phyloP scores from a whole-genome alignment of 64 coral and sea anemone species.

The Exaiptasia diaphana region DNA sequence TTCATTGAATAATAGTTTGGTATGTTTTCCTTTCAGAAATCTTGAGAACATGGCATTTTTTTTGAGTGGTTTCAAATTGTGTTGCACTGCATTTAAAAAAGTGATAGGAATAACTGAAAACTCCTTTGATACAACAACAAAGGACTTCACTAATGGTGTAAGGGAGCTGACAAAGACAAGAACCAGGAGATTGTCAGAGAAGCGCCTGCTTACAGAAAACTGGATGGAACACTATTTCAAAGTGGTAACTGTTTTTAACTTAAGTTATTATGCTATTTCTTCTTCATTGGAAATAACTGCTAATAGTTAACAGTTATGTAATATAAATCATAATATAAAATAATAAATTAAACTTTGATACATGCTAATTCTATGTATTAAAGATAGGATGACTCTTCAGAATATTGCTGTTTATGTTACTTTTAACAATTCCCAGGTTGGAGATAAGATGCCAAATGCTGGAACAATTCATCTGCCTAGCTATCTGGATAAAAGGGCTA shows the following conservation, averaged over 20 bases:
- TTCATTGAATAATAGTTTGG: neutral
- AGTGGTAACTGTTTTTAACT: neutral
- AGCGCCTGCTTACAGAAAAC: neutral
- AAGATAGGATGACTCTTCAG: neutral
- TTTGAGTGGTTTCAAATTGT: conserved; percentile 23
- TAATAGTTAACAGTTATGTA: too few relatives aligned
- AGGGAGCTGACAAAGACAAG: neutral
- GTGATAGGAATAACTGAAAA: neutral
- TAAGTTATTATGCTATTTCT: neutral
- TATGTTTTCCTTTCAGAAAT: neutral
- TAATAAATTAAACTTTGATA: too few relatives aligned
- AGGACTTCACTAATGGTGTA: neutral
- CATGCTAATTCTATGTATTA: too few relatives aligned
- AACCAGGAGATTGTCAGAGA: conserved; percentile 4
- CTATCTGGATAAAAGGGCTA: neutral
- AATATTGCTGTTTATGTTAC: neutral
- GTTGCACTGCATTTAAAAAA: neutral
- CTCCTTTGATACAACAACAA: neutral
- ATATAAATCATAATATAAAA: too few relatives aligned
- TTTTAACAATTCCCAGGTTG: neutral
- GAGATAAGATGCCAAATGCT: conserved; percentile 31
- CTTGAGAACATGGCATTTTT: conserved; percentile 10
- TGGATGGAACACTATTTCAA: conserved; percentile 10
- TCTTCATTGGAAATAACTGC: too few relatives aligned
- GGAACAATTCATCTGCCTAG: conserved; percentile 28